phyloP scores from a whole-genome alignment of 2,113 vertebrate genomes.

The Centrocercus urophasianus region DNA sequence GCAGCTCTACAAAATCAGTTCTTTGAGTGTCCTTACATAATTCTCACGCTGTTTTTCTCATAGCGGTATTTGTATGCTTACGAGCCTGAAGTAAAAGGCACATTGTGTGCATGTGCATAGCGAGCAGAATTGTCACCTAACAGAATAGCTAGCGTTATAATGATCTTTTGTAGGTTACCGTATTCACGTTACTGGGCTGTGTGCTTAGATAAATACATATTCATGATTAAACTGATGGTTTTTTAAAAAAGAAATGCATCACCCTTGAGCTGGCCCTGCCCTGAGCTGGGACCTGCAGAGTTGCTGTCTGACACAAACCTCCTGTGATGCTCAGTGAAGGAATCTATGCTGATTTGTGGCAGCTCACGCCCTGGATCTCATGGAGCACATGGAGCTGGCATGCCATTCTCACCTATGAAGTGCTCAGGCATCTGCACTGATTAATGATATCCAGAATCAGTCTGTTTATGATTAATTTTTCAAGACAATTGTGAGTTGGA shows the following conservation, averaged over 20 bases:
- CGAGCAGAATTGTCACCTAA: neutral
- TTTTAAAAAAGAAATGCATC: neutral
- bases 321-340: neutral
- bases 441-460: neutral
- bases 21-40: neutral
- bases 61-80: neutral
- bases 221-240: neutral
- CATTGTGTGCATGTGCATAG: accelerated
- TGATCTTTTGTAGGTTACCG: neutral
- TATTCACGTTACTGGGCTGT: neutral
- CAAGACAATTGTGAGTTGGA: neutral
- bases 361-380: neutral
- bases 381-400: neutral
- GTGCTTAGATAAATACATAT: accelerated
- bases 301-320: neutral
- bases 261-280: neutral
- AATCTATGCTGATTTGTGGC: neutral
- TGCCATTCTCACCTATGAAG: neutral
- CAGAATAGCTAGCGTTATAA: neutral
- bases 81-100: neutral
- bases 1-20: too few relatives aligned
- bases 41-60: neutral
- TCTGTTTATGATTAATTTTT: neutral
- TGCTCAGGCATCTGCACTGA: neutral
- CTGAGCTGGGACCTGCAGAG: neutral